Conservation (phyloP, 2,888 invertebrate species). For the Caenorhabditis sp. region DNA sequence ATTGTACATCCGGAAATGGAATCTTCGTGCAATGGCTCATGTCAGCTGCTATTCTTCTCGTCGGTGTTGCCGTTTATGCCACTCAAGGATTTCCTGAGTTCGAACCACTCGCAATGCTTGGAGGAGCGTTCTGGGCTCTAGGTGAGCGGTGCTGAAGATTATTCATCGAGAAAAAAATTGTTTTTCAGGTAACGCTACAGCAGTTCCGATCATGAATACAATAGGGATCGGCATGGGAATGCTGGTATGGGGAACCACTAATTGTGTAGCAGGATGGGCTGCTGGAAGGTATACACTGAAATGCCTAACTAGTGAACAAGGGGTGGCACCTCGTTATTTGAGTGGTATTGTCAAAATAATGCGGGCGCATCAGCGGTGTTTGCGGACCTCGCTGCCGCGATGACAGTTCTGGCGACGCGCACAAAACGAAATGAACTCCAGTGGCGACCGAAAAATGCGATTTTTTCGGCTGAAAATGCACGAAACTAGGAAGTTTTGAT, state of each 20-base stretch:
- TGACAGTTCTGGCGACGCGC: too few species aligned
- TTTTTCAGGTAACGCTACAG: slow-evolving; percentile 84
- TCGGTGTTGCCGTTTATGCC: slow-evolving; percentile 83
- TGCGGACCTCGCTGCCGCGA: too few species aligned
- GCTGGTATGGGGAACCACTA: slow-evolving; percentile 85
- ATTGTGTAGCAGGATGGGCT: slow-evolving; percentile 83
- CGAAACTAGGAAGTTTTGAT: too few species aligned
- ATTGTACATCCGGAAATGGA: slow-evolving; percentile 84
- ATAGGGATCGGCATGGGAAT: slow-evolving; percentile 84
- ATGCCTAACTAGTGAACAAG: too few species aligned
- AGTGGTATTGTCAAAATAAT: too few species aligned
- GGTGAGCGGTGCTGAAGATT: slow-evolving; percentile 83
- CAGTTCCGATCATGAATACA: slow-evolving; percentile 84
- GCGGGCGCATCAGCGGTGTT: too few species aligned
- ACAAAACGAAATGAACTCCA: too few species aligned
- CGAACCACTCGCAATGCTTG: slow-evolving; percentile 85
- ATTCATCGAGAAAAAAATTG: too few species aligned
- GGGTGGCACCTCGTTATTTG: too few species aligned
- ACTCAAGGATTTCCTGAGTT: slow-evolving; percentile 84
- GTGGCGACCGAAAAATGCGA: too few species aligned
- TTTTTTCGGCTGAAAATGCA: too few species aligned
- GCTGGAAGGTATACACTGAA: slow-evolving; percentile 77
- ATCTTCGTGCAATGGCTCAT: slow-evolving; percentile 85
- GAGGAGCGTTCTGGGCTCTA: slow-evolving; percentile 85
- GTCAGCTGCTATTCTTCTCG: slow-evolving; percentile 84